A percentile compares a stretch with the other conserved stretches of the same genome.
Evolutionary conservation across 2,888 invertebrate species (phyloP).

Genomic region (Clitarchus hookeri): DNA sequence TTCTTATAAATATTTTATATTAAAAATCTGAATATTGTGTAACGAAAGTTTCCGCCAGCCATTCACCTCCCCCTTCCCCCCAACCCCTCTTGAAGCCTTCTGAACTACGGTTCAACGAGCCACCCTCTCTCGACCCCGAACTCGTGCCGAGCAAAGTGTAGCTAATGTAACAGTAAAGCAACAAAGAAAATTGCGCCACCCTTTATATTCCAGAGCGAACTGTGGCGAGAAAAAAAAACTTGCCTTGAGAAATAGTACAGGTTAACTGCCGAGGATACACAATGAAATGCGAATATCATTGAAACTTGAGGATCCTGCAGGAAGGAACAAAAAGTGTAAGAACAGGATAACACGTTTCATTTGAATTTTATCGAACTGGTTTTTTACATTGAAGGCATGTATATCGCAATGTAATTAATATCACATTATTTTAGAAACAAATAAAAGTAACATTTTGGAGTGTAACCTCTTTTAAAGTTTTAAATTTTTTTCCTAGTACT

Average conservation of each 20-base stretch:
- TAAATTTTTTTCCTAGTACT: no score
- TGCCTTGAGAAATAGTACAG: neutral
- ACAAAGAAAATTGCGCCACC: constrained; percentile 8
- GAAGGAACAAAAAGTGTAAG: no score
- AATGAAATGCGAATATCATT: neutral
- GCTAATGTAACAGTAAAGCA: neutral
- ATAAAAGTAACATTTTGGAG: no score
- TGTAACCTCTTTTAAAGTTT: no score
- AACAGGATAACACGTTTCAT: neutral
- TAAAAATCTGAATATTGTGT: constrained; percentile 28
- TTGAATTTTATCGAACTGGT: neutral
- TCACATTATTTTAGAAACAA: no score
- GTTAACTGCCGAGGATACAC: neutral
- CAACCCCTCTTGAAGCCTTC: neutral
- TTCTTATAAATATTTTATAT: constrained; percentile 27
- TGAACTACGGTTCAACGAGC: neutral
- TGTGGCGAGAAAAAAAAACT: neutral
- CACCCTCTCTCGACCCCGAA: neutral
- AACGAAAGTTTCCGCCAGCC: neutral
- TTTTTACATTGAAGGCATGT: no score
- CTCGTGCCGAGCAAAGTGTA: neutral
- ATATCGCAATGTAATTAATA: no score
- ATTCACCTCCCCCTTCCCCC: neutral
- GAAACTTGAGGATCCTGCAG: neutral
- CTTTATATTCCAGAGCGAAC: neutral